Conservation (phyloP, 2,888 invertebrate genomes). For the Drosophila meridionalis region DNA sequence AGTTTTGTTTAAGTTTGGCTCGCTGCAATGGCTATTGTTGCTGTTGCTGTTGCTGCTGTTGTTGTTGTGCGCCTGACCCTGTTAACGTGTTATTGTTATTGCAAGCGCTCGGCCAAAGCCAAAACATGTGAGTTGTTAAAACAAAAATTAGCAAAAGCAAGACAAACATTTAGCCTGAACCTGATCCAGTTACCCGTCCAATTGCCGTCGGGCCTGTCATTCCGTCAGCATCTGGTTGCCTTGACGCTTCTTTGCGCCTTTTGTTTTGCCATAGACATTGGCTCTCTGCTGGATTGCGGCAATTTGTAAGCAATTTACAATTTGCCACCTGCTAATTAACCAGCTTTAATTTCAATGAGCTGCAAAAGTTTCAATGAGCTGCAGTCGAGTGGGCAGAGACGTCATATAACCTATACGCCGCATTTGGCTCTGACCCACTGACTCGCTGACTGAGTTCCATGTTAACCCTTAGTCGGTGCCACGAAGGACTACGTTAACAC, state of each 20-base stretch:
- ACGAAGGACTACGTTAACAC: conserved; percentile 40
- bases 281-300: conserved; percentile 27
- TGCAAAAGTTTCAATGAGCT: conserved; percentile 62
- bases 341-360: conserved; percentile 69
- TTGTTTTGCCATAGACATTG: conserved; percentile 32
- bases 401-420: conserved; percentile 29
- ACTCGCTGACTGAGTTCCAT: conserved; percentile 78
- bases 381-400: conserved; percentile 17
- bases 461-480: conserved; percentile 59
- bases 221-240: conserved; percentile 9
- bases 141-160: conserved; percentile 54
- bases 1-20: conserved; percentile 63
- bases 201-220: conserved; percentile 16
- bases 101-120: conserved; percentile 64
- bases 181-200: conserved; percentile 38
- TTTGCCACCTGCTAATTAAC: conserved; percentile 70
- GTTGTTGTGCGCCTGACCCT: conserved; percentile 35
- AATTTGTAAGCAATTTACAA: conserved; percentile 67
- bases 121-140: conserved; percentile 60
- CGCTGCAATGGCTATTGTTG: conserved; percentile 24
- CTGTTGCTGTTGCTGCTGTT: conserved; percentile 26
- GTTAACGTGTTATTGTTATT: conserved; percentile 65
- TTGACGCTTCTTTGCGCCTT: conserved; percentile 30
- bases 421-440: conserved; percentile 62
- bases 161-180: conserved; percentile 39